Conservation (phyloP, 2,113 vertebrate genomes). For the Mus musculus region GRCm39 chr5:117895001-117895500, state of each 20-base stretch:
- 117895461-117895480: neutral
- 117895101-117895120: neutral
- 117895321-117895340: neutral
- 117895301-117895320: neutral
- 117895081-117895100: too few relatives aligned
- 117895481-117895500: neutral
- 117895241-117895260: too few relatives aligned
- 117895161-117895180: neutral
- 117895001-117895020: too few relatives aligned
- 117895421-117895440: neutral
- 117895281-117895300: neutral
- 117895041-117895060: neutral
- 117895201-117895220: neutral
- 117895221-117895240: neutral
- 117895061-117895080: neutral
- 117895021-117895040: neutral
- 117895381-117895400: neutral
- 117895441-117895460: neutral
- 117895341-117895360: neutral
- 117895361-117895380: neutral
- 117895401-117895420: neutral
- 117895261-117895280: neutral
- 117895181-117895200: neutral
- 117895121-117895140: neutral
- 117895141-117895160: neutral